Percentiles rank a stretch among this genome's conserved stretches.
These are phyloP conservation scores for Embiotoca jacksoni DNA, from an alignment of 2,113 vertebrate genomes.

Conservation along the genomic window DNA sequence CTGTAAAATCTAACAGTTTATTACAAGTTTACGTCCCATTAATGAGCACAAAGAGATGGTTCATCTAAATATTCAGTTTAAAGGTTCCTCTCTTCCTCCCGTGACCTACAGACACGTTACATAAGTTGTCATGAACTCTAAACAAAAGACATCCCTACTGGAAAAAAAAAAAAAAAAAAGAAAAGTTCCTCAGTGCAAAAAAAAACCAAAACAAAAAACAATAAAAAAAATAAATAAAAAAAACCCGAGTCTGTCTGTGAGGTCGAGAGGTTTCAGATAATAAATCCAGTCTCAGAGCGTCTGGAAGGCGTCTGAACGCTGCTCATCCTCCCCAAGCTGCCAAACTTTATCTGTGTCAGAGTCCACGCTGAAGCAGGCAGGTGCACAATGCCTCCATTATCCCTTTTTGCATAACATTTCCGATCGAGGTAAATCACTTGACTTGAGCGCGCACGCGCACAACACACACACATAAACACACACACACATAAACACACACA, in stretches of 20 bases:
- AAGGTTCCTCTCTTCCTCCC: neutral
- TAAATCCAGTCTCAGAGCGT: constrained; percentile 51
- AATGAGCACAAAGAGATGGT: too few relatives aligned
- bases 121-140: constrained; percentile 37
- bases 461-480: constrained; percentile 17
- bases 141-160: neutral
- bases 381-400: constrained; percentile 77
- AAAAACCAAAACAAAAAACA: neutral
- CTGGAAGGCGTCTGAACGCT: constrained; percentile 65
- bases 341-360: constrained; percentile 75
- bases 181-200: constrained; percentile 6
- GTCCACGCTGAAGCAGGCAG: constrained; percentile 66
- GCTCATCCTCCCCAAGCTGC: constrained; percentile 68
- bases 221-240: neutral
- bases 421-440: constrained; percentile 68
- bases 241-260: constrained; percentile 31
- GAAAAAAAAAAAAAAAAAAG: neutral
- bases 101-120: constrained; percentile 47
- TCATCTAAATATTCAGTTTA: neutral
- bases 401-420: constrained; percentile 69
- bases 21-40: neutral
- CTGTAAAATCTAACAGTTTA: too few relatives aligned
- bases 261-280: constrained; percentile 37
- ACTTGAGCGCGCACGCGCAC: constrained; percentile 52
- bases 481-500: neutral